Evolutionary conservation across 2,888 invertebrate genomes (phyloP).

Genomic region (Argyresthia goedartella): DNA sequence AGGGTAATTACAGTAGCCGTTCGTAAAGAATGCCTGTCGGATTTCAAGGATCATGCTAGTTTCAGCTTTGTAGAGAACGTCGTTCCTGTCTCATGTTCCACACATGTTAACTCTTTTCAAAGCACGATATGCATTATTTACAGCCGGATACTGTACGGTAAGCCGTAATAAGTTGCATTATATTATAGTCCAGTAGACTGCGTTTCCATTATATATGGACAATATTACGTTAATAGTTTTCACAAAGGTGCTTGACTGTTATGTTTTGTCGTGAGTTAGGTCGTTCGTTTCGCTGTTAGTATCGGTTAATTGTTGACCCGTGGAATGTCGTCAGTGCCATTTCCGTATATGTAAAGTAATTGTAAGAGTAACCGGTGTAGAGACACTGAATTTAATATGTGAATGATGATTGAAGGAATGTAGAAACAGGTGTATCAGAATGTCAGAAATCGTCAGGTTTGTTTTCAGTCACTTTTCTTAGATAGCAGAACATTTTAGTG

Average conservation of each 20-base stretch:
- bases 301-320: slow-evolving; percentile 64
- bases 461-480: neutral
- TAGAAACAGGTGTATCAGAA: neutral
- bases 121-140: too few relatives aligned
- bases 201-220: slow-evolving; percentile 19
- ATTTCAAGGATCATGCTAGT: too few relatives aligned
- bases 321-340: slow-evolving; percentile 68
- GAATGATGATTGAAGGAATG: too few relatives aligned
- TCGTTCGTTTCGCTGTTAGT: slow-evolving; percentile 31
- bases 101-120: too few relatives aligned
- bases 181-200: too few relatives aligned
- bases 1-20: too few relatives aligned
- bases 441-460: neutral
- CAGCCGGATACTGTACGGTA: too few relatives aligned
- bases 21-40: too few relatives aligned
- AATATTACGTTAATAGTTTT: slow-evolving; percentile 51
- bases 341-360: slow-evolving; percentile 53
- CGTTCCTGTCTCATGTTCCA: too few relatives aligned
- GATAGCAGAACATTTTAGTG: slow-evolving; percentile 15
- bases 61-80: too few relatives aligned
- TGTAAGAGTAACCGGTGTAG: slow-evolving; percentile 29
- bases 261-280: slow-evolving; percentile 58
- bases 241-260: slow-evolving; percentile 65
- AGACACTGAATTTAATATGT: slow-evolving; percentile 8
- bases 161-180: too few relatives aligned